phyloP scores from a whole-genome alignment of 2,113 vertebrate genomes.

The Gnathonemus longibarbis region DNA sequence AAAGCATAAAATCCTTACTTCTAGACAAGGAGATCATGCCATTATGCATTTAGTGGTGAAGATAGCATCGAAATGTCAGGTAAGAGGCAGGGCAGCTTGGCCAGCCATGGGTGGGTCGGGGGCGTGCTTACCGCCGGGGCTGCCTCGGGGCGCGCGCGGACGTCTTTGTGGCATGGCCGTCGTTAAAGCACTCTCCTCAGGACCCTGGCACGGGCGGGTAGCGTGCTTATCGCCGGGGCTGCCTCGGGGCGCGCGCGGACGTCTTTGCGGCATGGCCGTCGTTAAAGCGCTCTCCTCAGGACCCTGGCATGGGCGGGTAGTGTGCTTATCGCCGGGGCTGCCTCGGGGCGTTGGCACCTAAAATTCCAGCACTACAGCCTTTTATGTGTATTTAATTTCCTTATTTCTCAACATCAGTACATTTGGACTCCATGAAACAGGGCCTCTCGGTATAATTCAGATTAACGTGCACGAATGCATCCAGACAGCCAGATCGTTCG shows the following conservation, averaged over 20 bases:
- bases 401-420: neutral
- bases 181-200: too few species aligned
- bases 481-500: neutral
- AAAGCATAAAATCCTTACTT: constrained; percentile 45
- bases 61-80: constrained; percentile 9
- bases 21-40: constrained; percentile 19
- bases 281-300: too few species aligned
- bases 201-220: neutral
- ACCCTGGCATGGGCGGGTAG: neutral
- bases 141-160: too few species aligned
- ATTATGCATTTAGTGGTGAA: constrained; percentile 10
- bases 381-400: neutral
- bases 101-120: neutral
- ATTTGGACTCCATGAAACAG: neutral
- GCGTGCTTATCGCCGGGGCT: neutral
- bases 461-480: neutral
- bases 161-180: neutral
- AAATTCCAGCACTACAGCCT: neutral
- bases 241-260: too few species aligned
- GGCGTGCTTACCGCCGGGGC: neutral
- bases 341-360: neutral
- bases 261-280: neutral
- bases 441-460: neutral
- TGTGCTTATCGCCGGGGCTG: neutral
- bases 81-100: neutral